phyloP scores from a whole-genome alignment of 2,113 vertebrate species.

The Actenoides lindsayi region DNA sequence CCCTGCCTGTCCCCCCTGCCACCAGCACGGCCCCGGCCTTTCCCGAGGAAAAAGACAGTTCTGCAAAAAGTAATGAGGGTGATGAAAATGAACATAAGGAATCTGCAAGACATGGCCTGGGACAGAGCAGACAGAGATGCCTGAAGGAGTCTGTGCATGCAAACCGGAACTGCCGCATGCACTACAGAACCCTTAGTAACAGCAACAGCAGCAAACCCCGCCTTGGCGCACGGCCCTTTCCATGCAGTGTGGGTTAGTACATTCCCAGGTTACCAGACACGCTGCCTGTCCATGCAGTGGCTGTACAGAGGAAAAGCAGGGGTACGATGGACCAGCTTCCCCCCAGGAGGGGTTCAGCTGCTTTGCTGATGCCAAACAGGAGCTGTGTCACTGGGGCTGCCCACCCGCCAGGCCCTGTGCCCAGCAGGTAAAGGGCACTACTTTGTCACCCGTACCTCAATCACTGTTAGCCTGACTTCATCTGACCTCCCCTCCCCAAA shows the following conservation, averaged over 20 bases:
- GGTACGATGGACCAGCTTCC: too few species aligned
- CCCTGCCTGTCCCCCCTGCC: not conserved
- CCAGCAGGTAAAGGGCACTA: not conserved
- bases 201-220: constrained; percentile 55
- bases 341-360: not conserved
- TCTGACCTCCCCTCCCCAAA: not conserved
- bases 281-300: constrained; percentile 1
- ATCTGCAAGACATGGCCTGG: not conserved
- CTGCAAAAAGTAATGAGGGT: not conserved
- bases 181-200: not conserved
- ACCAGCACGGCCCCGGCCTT: not conserved
- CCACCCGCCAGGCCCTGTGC: not conserved
- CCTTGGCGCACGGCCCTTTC: not conserved
- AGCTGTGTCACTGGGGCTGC: not conserved
- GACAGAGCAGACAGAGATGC: not conserved
- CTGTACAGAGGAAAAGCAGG: not conserved
- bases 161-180: not conserved
- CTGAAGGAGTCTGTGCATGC: not conserved
- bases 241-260: constrained; percentile 57
- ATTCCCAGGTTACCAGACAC: constrained; percentile 53
- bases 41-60: not conserved
- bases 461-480: not conserved
- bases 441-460: not conserved
- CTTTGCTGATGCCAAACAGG: not conserved
- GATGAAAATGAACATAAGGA: not conserved